phyloP scores from a whole-genome alignment of 2,888 invertebrate genomes.

The Calliphora vomitoria region DNA sequence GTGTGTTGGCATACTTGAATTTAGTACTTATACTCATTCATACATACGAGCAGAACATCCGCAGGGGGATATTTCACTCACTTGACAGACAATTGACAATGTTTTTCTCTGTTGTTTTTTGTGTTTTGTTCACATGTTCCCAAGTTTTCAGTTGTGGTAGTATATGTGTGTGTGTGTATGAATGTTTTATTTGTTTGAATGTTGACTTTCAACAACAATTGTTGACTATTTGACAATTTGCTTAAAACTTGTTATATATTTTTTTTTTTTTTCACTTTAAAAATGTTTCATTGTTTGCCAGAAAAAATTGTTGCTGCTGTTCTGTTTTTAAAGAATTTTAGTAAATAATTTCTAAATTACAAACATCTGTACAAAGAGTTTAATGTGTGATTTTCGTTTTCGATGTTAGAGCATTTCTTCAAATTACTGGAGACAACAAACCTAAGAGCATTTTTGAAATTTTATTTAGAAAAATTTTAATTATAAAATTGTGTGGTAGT shows the following conservation, averaged over 20 bases:
- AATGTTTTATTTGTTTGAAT: conserved; percentile 15
- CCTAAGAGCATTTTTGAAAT: too few relatives aligned
- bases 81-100: conserved; percentile 70
- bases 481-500: too few relatives aligned
- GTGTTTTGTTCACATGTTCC: conserved; percentile 24
- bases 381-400: not conserved
- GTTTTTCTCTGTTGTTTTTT: conserved; percentile 14
- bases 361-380: not conserved
- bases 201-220: conserved; percentile 55
- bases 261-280: conserved; percentile 7
- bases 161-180: not conserved
- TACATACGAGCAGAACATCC: conserved; percentile 62
- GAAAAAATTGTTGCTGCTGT: not conserved
- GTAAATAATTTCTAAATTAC: not conserved
- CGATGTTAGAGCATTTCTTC: not conserved
- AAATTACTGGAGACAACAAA: too few relatives aligned
- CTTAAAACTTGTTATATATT: conserved; percentile 47
- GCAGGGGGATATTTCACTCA: conserved; percentile 69
- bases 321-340: not conserved
- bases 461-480: too few relatives aligned
- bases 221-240: conserved; percentile 64
- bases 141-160: conserved; percentile 22
- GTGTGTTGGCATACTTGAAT: conserved; percentile 48
- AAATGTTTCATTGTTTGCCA: not conserved
- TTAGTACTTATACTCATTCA: conserved; percentile 45